A percentile compares a stretch with the other conserved stretches of the same genome.
Conservation (phyloP, 2,797 vertebrate species). For the Simalia tracyae region DNA sequence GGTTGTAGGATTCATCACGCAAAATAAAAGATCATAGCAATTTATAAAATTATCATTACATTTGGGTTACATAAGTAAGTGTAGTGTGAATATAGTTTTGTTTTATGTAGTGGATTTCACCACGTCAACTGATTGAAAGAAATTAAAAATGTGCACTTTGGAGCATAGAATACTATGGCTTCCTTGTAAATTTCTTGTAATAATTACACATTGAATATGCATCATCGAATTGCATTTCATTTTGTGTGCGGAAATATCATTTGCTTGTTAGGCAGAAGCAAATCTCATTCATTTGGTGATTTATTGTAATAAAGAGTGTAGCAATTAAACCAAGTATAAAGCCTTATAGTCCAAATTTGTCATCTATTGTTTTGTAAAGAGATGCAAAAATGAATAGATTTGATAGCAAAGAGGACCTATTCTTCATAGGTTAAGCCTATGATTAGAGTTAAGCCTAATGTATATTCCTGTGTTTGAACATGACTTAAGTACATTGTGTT, state of each 20-base stretch:
- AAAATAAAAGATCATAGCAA: neutral
- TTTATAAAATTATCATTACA: neutral
- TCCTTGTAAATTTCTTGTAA: neutral
- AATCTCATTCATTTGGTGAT: neutral
- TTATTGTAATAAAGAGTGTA: neutral
- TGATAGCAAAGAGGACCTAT: neutral
- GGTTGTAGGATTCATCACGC: neutral
- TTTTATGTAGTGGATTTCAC: neutral
- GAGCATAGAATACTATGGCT: neutral
- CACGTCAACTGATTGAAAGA: neutral
- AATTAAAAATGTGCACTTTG: neutral
- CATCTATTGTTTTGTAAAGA: neutral
- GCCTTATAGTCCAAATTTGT: neutral
- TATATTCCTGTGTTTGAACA: neutral
- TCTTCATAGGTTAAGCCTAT: neutral
- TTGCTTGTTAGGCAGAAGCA: neutral
- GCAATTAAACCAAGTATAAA: neutral
- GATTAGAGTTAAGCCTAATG: neutral
- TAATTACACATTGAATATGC: neutral
- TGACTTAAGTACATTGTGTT: neutral
- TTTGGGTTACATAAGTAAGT: neutral
- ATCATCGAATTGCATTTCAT: neutral
- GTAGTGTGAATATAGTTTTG: neutral
- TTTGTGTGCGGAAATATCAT: neutral
- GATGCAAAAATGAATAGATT: neutral